These are phyloP conservation scores for Drosophila neutralis DNA, from an alignment of 2,888 invertebrate species.

Conservation along the genomic window DNA sequence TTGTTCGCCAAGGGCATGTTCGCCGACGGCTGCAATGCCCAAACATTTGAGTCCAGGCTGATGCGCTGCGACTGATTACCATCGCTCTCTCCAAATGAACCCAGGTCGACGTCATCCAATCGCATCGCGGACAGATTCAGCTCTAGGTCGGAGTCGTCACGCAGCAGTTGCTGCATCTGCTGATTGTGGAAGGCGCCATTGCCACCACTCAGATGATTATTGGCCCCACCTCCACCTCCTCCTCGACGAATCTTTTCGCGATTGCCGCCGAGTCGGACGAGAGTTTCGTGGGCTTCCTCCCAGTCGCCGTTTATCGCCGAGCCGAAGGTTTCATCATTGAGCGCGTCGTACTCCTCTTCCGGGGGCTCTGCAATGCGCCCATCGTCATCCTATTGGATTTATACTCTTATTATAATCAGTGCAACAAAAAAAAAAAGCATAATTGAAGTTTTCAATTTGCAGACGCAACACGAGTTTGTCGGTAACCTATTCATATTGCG, in stretches of 20 bases:
- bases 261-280: constrained; percentile 85
- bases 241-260: constrained; percentile 57
- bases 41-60: constrained; percentile 85
- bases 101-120: constrained; percentile 83
- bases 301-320: constrained; percentile 90
- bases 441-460: constrained; percentile 34
- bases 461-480: constrained; percentile 1
- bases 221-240: constrained; percentile 18
- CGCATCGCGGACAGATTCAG: constrained; percentile 83
- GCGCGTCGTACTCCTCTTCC: constrained; percentile 95
- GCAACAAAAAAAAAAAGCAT: constrained; percentile 29
- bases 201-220: constrained; percentile 13
- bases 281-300: constrained; percentile 90
- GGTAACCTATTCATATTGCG: background rate
- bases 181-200: constrained; percentile 42
- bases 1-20: constrained; percentile 55
- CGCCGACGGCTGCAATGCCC: constrained; percentile 81
- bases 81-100: constrained; percentile 79
- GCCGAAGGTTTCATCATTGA: constrained; percentile 97
- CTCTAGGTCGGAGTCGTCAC: constrained; percentile 83
- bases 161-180: constrained; percentile 13
- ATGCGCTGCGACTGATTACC: constrained; percentile 64
- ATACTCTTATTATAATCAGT: constrained; percentile 1
- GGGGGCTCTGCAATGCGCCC: constrained; percentile 88
- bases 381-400: constrained; percentile 79